phyloP scores from a whole-genome alignment of 2,888 invertebrate species.

The Temnothorax ravouxi region DNA sequence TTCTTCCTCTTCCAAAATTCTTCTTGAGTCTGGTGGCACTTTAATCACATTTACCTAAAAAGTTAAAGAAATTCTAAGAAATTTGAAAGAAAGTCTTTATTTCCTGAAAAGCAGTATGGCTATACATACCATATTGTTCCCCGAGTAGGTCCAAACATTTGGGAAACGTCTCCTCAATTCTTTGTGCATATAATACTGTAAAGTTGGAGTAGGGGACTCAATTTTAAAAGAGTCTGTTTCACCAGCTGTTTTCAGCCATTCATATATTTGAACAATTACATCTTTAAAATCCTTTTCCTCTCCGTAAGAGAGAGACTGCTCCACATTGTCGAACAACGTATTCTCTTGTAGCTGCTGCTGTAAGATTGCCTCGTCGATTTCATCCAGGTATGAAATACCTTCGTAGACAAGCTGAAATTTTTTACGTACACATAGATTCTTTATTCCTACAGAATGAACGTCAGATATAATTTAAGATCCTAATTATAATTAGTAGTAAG shows the following conservation, averaged over 20 bases:
- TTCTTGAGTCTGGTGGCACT: slow-evolving; percentile 81
- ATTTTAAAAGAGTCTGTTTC: slow-evolving; percentile 81
- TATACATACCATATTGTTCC: slow-evolving; percentile 76
- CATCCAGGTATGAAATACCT: slow-evolving; percentile 90
- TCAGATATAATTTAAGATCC: background rate
- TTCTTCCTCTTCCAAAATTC: slow-evolving; percentile 78
- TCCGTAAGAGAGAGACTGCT: slow-evolving; percentile 72
- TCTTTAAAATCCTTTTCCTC: slow-evolving; percentile 83
- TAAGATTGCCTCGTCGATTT: slow-evolving; percentile 87
- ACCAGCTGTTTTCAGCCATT: slow-evolving; percentile 82
- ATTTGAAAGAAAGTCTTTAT: background rate
- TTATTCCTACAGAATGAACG: background rate
- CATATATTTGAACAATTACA: slow-evolving; percentile 80
- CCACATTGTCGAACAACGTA: slow-evolving; percentile 73
- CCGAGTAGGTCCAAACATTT: slow-evolving; percentile 84
- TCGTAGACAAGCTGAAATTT: slow-evolving; percentile 90
- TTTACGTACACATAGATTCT: background rate
- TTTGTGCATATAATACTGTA: slow-evolving; percentile 89
- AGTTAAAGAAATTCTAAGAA: background rate
- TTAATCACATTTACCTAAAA: slow-evolving; percentile 84
- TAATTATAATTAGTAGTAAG: background rate
- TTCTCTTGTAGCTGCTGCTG: slow-evolving; percentile 84
- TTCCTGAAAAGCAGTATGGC: background rate
- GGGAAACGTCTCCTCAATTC: slow-evolving; percentile 88
- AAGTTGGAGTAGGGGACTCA: slow-evolving; percentile 86